These are phyloP conservation scores for Gymnothorax reevesii DNA, from an alignment of 2,797 vertebrate species.

Conservation along the genomic window DNA sequence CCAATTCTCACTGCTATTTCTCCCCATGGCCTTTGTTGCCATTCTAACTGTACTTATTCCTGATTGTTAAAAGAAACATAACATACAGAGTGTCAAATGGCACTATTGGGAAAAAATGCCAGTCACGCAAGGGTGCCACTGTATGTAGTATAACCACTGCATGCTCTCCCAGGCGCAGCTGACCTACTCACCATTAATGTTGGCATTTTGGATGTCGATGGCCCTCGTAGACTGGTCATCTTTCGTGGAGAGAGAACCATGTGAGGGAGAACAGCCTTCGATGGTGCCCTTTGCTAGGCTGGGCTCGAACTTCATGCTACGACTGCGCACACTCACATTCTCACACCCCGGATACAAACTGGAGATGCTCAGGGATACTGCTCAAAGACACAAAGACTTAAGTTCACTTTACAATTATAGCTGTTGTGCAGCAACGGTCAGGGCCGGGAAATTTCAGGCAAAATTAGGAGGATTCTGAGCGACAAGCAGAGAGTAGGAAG, in stretches of 20 bases:
- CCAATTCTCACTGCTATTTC: too few species aligned
- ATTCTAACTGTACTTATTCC: too few species aligned
- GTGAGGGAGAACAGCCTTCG: slow-evolving; percentile 88
- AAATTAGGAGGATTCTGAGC: too few species aligned
- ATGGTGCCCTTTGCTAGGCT: slow-evolving; percentile 93
- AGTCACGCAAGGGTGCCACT: not conserved
- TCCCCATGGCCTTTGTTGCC: too few species aligned
- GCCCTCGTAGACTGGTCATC: slow-evolving; percentile 94
- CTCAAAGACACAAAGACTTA: slow-evolving; percentile 24
- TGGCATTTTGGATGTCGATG: slow-evolving; percentile 92
- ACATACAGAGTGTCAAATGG: too few species aligned
- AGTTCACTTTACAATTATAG: not conserved
- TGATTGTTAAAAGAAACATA: too few species aligned
- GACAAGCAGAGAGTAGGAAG: too few species aligned
- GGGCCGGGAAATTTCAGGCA: too few species aligned
- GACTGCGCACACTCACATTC: slow-evolving; percentile 94
- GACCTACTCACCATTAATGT: slow-evolving; percentile 79
- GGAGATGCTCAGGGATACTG: slow-evolving; percentile 93
- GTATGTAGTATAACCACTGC: not conserved
- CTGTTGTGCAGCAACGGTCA: too few species aligned
- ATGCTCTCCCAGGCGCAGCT: not conserved
- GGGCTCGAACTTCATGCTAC: slow-evolving; percentile 99
- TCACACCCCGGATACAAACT: slow-evolving; percentile 96
- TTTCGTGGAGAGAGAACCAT: slow-evolving; percentile 73
- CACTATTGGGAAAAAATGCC: too few species aligned